Percentiles rank a stretch among this genome's conserved stretches.
phyloP scores from a whole-genome alignment of 2,797 vertebrate genomes.

The Mus spretus region DNA sequence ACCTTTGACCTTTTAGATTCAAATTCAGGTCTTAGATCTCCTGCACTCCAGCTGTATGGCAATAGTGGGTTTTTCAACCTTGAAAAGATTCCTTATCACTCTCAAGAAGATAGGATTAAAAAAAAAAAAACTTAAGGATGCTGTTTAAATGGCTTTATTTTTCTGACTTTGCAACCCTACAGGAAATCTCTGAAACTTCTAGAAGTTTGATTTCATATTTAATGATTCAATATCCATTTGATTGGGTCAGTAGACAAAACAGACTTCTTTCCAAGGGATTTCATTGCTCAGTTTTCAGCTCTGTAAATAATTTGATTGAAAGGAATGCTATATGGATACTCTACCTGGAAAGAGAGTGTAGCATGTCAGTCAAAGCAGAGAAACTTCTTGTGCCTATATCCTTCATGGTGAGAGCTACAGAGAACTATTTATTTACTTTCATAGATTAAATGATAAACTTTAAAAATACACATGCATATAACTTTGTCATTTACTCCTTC shows the following conservation, averaged over 20 bases:
- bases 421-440: not conserved
- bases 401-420: not conserved
- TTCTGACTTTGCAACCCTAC: not conserved
- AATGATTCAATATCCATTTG: conserved; percentile 27
- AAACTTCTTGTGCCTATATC: conserved; percentile 10
- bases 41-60: not conserved
- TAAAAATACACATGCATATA: not conserved
- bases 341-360: not conserved
- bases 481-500: conserved; percentile 21
- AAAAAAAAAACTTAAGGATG: not conserved
- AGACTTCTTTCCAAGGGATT: not conserved
- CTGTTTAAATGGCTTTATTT: not conserved
- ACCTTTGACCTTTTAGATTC: not conserved
- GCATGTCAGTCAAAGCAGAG: not conserved
- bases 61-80: not conserved
- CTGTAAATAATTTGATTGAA: conserved; percentile 18
- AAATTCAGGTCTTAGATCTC: conserved; percentile 24
- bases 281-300: conserved; percentile 7
- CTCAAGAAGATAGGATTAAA: not conserved
- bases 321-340: not conserved
- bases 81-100: not conserved
- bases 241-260: conserved; percentile 12
- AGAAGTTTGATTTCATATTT: conserved; percentile 28
- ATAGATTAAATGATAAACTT: conserved; percentile 54
- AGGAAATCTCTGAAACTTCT: conserved; percentile 8